These are phyloP conservation scores for Napeogenes sylphis DNA, from an alignment of 2,888 invertebrate species.

Conservation along the genomic window DNA sequence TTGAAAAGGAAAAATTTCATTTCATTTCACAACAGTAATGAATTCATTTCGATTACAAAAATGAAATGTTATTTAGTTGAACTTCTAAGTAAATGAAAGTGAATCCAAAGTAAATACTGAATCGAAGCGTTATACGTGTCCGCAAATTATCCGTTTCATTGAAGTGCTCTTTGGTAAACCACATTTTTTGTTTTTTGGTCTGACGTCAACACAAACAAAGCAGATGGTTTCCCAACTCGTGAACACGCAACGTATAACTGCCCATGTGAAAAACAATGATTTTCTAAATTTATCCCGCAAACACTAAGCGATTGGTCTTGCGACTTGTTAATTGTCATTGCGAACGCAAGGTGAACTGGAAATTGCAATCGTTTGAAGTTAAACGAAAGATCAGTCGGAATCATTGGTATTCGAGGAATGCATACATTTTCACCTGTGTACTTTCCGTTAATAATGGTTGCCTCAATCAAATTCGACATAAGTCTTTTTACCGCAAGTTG, in stretches of 20 bases:
- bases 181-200: constrained; percentile 27
- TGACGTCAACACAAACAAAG: constrained; percentile 30
- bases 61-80: constrained; percentile 35
- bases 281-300: constrained; percentile 32
- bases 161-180: constrained; percentile 28
- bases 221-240: constrained; percentile 28
- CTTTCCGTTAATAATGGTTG: constrained; percentile 35
- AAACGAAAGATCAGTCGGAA: constrained; percentile 34
- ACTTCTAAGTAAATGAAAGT: constrained; percentile 36
- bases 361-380: constrained; percentile 33
- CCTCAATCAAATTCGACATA: constrained; percentile 32
- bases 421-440: constrained; percentile 33
- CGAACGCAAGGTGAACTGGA: constrained; percentile 34
- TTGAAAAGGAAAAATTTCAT: constrained; percentile 28
- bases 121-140: constrained; percentile 24
- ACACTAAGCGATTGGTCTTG: constrained; percentile 32
- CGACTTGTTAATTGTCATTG: constrained; percentile 36
- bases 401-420: constrained; percentile 37
- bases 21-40: constrained; percentile 38
- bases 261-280: constrained; percentile 30
- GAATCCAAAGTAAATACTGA: constrained; percentile 34
- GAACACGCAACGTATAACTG: constrained; percentile 15
- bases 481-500: constrained; percentile 32
- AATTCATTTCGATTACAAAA: constrained; percentile 38
- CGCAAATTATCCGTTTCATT: constrained; percentile 27